Conservation (phyloP, 1,140 invertebrate genomes). For the Drosophila tani region DNA sequence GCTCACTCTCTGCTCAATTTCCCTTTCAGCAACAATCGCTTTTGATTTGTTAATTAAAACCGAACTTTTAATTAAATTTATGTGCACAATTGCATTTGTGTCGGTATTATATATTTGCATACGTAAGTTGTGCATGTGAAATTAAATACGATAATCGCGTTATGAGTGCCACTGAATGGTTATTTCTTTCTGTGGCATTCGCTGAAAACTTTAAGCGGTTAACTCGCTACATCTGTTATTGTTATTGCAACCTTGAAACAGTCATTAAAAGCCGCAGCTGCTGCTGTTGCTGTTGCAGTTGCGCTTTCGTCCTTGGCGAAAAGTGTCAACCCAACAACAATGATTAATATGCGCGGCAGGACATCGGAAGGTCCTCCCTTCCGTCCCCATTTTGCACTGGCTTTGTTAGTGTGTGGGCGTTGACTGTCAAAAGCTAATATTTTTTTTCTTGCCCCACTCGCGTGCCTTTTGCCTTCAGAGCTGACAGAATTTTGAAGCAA, state of each 20-base stretch:
- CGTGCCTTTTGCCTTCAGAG: constrained; percentile 22
- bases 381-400: background rate
- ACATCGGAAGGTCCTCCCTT: constrained; percentile 33
- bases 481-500: background rate
- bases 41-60: constrained; percentile 24
- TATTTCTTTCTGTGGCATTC: constrained; percentile 5
- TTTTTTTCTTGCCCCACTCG: constrained; percentile 36
- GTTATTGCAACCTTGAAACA: constrained; percentile 62
- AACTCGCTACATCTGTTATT: constrained; percentile 57
- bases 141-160: constrained; percentile 27
- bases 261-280: constrained; percentile 66
- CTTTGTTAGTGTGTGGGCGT: constrained; percentile 11
- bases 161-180: background rate
- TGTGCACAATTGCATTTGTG: constrained; percentile 2
- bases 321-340: constrained; percentile 53
- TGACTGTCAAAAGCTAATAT: constrained; percentile 77
- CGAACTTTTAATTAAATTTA: constrained; percentile 6
- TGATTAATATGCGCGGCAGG: constrained; percentile 75
- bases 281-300: constrained; percentile 34
- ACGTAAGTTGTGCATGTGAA: constrained; percentile 14
- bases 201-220: constrained; percentile 35
- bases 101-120: background rate
- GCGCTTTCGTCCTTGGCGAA: constrained; percentile 49
- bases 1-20: background rate
- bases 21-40: background rate